Evolutionary conservation across 2,888 invertebrate species (phyloP).

Genomic region (Thecophora atra): DNA sequence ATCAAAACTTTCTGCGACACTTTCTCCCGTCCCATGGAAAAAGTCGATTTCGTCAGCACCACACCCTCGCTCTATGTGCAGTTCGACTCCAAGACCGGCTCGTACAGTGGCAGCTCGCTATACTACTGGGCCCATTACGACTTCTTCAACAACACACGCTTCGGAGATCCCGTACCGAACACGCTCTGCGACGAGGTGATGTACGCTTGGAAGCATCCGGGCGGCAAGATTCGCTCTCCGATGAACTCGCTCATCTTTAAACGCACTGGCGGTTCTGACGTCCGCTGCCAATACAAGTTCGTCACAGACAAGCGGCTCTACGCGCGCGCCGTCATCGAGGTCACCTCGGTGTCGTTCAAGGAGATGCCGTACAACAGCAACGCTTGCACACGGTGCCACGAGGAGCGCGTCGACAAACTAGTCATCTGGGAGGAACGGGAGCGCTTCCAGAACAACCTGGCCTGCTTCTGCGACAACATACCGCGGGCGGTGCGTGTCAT

Average conservation of each 20-base stretch:
- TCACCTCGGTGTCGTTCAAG: conserved; percentile 82
- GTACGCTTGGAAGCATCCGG: conserved; percentile 82
- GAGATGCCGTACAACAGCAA: conserved; percentile 81
- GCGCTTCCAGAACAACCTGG: conserved; percentile 73
- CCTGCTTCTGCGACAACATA: conserved; percentile 77
- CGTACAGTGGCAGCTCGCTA: conserved; percentile 91
- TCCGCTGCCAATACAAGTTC: conserved; percentile 84
- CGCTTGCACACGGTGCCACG: conserved; percentile 85
- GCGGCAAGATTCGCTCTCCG: conserved; percentile 82
- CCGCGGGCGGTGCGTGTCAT: conserved; percentile 75
- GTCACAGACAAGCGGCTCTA: conserved; percentile 83
- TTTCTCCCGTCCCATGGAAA: conserved; percentile 91
- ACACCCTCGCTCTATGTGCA: conserved; percentile 87
- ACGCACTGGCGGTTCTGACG: conserved; percentile 77
- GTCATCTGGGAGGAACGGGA: conserved; percentile 82
- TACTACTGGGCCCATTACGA: conserved; percentile 96
- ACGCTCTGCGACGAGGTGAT: conserved; percentile 90
- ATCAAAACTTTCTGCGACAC: conserved; percentile 96
- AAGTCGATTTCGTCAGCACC: conserved; percentile 90
- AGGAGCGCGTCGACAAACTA: conserved; percentile 85
- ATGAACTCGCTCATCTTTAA: conserved; percentile 89
- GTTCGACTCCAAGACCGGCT: conserved; percentile 91
- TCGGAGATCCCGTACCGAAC: conserved; percentile 82
- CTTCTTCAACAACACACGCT: conserved; percentile 89
- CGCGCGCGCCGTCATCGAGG: conserved; percentile 81